Conservation (phyloP, 2,888 invertebrate species). For the Lasioglossum villosulum region DNA sequence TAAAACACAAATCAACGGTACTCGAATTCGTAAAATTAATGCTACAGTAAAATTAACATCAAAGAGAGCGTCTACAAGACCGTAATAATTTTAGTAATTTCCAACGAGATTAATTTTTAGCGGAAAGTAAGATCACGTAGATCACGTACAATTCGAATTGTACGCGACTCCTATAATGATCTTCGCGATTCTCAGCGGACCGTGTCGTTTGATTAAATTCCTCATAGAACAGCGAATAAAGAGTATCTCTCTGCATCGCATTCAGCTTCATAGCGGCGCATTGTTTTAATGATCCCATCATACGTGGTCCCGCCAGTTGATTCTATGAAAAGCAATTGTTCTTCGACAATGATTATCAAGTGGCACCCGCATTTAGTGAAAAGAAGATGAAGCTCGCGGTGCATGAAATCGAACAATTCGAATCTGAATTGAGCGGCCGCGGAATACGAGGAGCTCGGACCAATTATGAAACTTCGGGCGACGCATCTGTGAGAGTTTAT, state of each 20-base stretch:
- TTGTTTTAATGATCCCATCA: constrained; percentile 48
- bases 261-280: constrained; percentile 22
- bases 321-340: constrained; percentile 12
- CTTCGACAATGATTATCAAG: constrained; percentile 44
- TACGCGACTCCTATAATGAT: background rate
- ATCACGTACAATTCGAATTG: background rate
- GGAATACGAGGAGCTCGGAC: background rate
- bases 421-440: constrained; percentile 17
- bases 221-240: background rate
- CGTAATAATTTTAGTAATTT: background rate
- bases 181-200: background rate
- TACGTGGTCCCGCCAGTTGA: constrained; percentile 5
- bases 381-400: background rate
- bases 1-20: too few relatives aligned
- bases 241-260: background rate
- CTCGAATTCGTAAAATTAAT: background rate
- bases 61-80: background rate
- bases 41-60: too few relatives aligned
- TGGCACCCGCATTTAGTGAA: constrained; percentile 32
- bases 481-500: constrained; percentile 18
- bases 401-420: constrained; percentile 2
- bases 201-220: constrained; percentile 4
- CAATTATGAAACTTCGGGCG: constrained; percentile 1
- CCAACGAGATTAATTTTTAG: background rate
- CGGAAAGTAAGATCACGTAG: background rate